A percentile compares a stretch with the other conserved stretches of the same genome.
Conservation (phyloP, 2,797 vertebrate species). For the Natrix natrix region DNA sequence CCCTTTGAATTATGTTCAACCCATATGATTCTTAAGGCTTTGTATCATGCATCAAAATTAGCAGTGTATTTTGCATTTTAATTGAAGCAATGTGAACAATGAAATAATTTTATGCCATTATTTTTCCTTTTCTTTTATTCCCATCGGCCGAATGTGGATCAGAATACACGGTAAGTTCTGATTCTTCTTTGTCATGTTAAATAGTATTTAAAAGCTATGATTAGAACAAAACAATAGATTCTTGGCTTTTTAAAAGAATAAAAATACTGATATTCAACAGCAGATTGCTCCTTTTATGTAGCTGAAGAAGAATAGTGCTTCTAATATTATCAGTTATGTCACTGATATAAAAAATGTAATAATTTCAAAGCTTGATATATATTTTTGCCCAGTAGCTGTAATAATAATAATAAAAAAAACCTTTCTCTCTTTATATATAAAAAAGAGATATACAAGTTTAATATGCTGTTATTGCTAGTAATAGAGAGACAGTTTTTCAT, state of each 20-base stretch:
- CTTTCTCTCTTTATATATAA: constrained; percentile 29
- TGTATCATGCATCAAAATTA: constrained; percentile 36
- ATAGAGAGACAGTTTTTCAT: constrained; percentile 54
- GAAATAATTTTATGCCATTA: constrained; percentile 29
- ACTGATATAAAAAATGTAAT: constrained; percentile 40
- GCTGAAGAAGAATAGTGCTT: constrained; percentile 46
- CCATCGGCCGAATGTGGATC: constrained; percentile 65
- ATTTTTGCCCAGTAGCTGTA: constrained; percentile 43
- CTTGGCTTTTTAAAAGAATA: background rate
- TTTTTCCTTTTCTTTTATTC: constrained; percentile 54
- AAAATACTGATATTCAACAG: background rate
- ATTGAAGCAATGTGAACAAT: constrained; percentile 41
- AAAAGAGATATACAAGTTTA: constrained; percentile 24
- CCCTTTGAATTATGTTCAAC: constrained; percentile 7
- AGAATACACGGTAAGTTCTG: constrained; percentile 85
- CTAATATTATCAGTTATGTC: constrained; percentile 56
- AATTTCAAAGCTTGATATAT: constrained; percentile 47
- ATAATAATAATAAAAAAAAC: constrained; percentile 40
- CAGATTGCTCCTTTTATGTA: constrained; percentile 32
- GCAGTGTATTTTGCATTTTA: constrained; percentile 44
- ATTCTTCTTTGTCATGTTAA: constrained; percentile 56
- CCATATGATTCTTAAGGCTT: background rate
- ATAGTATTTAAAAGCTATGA: constrained; percentile 46
- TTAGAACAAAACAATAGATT: constrained; percentile 6
- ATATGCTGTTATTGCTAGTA: constrained; percentile 48